Evolutionary conservation across 2,797 vertebrate genomes (phyloP).

Genomic region (Gallirallus australis): DNA sequence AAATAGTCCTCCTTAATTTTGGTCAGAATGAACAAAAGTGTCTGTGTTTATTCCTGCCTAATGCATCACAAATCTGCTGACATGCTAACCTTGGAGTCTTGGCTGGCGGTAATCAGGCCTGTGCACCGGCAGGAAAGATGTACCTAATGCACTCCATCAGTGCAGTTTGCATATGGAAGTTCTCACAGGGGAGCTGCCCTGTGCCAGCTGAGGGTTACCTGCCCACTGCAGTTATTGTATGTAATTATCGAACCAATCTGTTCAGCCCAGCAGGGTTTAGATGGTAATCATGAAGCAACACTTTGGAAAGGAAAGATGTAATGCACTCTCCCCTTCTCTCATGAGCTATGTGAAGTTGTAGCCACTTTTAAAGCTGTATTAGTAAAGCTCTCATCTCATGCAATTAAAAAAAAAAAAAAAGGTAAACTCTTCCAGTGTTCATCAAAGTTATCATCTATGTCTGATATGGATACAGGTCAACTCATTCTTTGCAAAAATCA

Average conservation of each 20-base stretch:
- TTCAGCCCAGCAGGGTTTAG: constrained; percentile 94
- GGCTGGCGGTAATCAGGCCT: constrained; percentile 86
- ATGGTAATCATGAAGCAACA: constrained; percentile 94
- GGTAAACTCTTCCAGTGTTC: background rate
- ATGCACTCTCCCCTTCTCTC: constrained; percentile 77
- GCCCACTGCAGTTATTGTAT: constrained; percentile 94
- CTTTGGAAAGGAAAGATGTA: constrained; percentile 86
- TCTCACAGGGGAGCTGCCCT: constrained; percentile 90
- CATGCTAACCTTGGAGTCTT: constrained; percentile 87
- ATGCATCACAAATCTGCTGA: constrained; percentile 92
- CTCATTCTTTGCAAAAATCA: background rate
- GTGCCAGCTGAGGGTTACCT: constrained; percentile 94
- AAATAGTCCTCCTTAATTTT: constrained; percentile 80
- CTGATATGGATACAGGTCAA: background rate
- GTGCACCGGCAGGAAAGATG: constrained; percentile 82
- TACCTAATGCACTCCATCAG: constrained; percentile 85
- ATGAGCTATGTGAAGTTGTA: constrained; percentile 64
- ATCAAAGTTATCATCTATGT: background rate
- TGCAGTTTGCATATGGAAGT: constrained; percentile 92
- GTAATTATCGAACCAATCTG: constrained; percentile 99
- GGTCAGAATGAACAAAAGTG: constrained; percentile 83
- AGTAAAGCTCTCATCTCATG: constrained; percentile 34
- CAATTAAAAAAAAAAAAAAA: background rate
- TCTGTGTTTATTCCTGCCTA: constrained; percentile 89
- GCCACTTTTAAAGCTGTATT: constrained; percentile 52